phyloP scores from a whole-genome alignment of 2,797 vertebrate genomes.

The Smutsia gigantea region DNA sequence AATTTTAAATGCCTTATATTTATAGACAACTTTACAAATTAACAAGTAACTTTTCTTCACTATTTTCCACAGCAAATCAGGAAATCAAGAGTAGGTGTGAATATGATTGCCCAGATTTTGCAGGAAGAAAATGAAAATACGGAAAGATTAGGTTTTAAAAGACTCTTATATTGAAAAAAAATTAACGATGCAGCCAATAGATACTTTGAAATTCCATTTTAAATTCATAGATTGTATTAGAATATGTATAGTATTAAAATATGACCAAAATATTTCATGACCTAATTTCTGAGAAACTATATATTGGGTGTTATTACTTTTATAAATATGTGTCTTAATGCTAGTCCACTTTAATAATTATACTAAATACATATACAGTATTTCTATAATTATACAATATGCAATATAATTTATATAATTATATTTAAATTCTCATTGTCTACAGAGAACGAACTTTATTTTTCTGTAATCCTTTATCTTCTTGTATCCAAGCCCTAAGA shows the following conservation, averaged over 20 bases:
- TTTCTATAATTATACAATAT: not conserved
- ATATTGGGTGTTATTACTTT: not conserved
- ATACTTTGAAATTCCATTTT: conserved; percentile 9
- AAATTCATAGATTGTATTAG: not conserved
- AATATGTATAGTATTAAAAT: not conserved
- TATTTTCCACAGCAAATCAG: not conserved
- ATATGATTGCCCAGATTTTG: not conserved
- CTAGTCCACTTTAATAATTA: not conserved
- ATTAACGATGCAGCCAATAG: not conserved
- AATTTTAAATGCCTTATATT: not conserved
- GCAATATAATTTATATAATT: not conserved
- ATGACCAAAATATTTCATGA: not conserved
- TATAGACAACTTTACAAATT: not conserved
- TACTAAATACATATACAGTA: not conserved
- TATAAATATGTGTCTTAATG: not conserved
- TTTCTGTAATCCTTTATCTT: not conserved
- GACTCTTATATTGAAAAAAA: not conserved
- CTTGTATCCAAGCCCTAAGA: not conserved
- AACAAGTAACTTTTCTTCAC: not conserved
- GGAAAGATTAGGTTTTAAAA: not conserved
- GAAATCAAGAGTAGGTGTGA: not conserved
- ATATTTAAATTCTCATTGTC: not conserved
- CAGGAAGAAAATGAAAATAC: conserved; percentile 1
- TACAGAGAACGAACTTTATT: not conserved
- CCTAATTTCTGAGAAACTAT: not conserved